Conservation (phyloP, 2,113 vertebrate species). For the Catharus minimus region DNA sequence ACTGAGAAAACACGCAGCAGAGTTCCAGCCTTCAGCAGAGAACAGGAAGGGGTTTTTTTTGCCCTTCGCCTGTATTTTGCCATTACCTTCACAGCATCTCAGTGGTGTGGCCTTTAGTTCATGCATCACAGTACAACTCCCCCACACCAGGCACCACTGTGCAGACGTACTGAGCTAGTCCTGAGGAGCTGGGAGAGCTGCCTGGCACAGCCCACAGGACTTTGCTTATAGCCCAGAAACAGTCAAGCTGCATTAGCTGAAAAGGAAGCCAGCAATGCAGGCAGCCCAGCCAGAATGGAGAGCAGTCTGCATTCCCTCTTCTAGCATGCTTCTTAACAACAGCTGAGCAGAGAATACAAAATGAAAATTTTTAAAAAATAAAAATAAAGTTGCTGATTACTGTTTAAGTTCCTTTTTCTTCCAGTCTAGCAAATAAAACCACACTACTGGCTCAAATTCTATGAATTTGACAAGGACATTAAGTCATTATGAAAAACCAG, state of each 20-base stretch:
- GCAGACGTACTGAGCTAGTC: background rate
- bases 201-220: background rate
- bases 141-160: background rate
- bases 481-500: background rate
- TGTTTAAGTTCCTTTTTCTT: background rate
- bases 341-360: background rate
- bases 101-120: background rate
- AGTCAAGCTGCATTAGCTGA: background rate
- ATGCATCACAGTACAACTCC: accelerated
- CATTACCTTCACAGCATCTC: background rate
- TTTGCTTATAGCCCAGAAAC: background rate
- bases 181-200: background rate
- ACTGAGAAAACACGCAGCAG: background rate
- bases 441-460: background rate
- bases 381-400: background rate
- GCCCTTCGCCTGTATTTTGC: background rate
- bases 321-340: background rate
- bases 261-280: background rate
- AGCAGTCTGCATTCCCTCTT: background rate
- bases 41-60: background rate
- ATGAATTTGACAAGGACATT: background rate
- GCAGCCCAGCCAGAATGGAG: background rate
- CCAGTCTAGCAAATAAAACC: background rate
- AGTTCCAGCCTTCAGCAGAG: background rate
- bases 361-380: background rate